A percentile compares a stretch with the other conserved stretches of the same genome.
Evolutionary conservation across 2,888 invertebrate genomes (phyloP).

Genomic region (Anthrax anthrax): DNA sequence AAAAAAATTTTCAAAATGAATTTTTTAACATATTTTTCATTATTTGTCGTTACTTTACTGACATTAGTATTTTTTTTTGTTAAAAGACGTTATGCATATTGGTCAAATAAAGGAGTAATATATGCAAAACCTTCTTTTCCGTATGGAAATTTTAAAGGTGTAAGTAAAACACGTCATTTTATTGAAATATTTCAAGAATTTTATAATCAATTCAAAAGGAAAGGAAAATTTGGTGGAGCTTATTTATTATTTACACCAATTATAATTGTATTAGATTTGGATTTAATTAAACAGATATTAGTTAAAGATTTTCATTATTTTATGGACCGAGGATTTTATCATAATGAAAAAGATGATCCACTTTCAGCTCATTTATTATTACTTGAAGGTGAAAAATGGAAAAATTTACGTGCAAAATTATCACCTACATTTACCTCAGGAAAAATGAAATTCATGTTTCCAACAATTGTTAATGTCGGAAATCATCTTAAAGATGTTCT

Average conservation of each 20-base stretch:
- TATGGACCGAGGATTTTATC: slow-evolving; percentile 25
- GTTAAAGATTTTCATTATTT: slow-evolving; percentile 32
- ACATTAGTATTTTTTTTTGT: background rate
- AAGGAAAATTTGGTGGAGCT: slow-evolving; percentile 20
- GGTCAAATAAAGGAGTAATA: slow-evolving; percentile 16
- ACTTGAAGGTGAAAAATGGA: slow-evolving; percentile 35
- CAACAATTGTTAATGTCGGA: slow-evolving; percentile 27
- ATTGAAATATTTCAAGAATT: no score
- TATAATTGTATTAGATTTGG: slow-evolving; percentile 22
- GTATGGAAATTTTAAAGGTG: slow-evolving; percentile 18
- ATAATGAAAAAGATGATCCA: slow-evolving; percentile 29
- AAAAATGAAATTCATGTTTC: slow-evolving; percentile 37
- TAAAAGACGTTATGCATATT: slow-evolving; percentile 11
- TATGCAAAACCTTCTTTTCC: slow-evolving; percentile 22
- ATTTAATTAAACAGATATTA: slow-evolving; percentile 26
- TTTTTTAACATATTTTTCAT: no score
- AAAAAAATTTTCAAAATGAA: no score
- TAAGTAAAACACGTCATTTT: slow-evolving; percentile 15
- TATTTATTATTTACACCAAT: slow-evolving; percentile 20
- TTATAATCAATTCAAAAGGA: slow-evolving; percentile 20
- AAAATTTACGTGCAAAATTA: slow-evolving; percentile 32
- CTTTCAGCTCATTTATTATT: slow-evolving; percentile 28
- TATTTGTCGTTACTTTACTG: no score
- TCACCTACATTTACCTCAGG: slow-evolving; percentile 38
- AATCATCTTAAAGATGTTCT: slow-evolving; percentile 20